Conservation (phyloP, 1,140 invertebrate genomes). For the Acyrthosiphon pisum region DNA sequence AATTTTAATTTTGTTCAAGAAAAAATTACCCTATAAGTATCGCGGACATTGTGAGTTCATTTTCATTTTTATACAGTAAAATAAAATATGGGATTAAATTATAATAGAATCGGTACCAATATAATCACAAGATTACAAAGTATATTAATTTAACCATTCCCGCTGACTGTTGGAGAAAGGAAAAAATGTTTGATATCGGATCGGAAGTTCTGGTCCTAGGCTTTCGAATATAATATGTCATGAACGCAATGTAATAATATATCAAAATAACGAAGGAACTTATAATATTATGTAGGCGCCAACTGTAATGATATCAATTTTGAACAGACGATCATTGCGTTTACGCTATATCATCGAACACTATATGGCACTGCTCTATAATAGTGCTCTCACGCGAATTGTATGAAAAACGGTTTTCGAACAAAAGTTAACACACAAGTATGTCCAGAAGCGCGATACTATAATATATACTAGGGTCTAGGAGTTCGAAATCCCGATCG, state of each 20-base stretch:
- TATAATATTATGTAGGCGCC: too few species aligned
- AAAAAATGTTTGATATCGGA: neutral
- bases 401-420: neutral
- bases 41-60: neutral
- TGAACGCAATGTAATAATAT: too few species aligned
- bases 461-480: neutral
- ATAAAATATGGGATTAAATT: too few species aligned
- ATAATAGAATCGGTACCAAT: too few species aligned
- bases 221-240: neutral
- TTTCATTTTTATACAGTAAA: neutral
- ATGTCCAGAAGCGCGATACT: neutral
- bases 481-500: neutral
- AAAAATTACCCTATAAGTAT: neutral
- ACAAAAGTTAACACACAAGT: neutral
- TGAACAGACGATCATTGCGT: neutral
- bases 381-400: neutral
- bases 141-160: too few species aligned
- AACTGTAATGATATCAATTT: neutral
- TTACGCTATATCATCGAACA: neutral
- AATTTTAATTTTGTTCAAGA: neutral
- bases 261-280: too few species aligned
- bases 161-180: neutral
- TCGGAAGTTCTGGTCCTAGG: neutral
- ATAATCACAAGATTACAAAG: too few species aligned
- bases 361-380: too few species aligned